A percentile compares a stretch with the other conserved stretches of the same genome.
These are phyloP conservation scores for Clarias magur DNA, from an alignment of 2,113 vertebrate species.

Conservation along the genomic window DNA sequence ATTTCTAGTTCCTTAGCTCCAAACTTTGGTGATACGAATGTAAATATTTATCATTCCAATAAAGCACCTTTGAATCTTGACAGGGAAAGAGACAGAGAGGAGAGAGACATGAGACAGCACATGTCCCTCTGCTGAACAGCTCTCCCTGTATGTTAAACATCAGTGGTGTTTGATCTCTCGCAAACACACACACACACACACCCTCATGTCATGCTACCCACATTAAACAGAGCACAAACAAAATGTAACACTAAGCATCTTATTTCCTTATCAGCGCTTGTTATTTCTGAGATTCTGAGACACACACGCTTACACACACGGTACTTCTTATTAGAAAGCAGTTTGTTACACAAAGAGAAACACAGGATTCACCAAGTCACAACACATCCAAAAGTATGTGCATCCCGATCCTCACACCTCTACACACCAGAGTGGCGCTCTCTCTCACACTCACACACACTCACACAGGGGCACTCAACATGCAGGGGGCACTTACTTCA, in stretches of 20 bases:
- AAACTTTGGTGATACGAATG: no score
- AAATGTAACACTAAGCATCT: not conserved
- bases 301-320: not conserved
- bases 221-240: slow-evolving; percentile 6
- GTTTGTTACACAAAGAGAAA: not conserved
- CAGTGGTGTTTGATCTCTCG: not conserved
- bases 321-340: not conserved
- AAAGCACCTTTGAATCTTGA: no score
- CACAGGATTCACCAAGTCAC: not conserved
- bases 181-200: slow-evolving; percentile 1
- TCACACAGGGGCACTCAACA: not conserved
- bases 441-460: no score
- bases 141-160: not conserved
- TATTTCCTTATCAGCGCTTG: not conserved
- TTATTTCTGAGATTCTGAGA: not conserved
- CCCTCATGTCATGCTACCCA: not conserved
- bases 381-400: not conserved
- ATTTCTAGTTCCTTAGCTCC: no score
- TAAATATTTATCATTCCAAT: no score
- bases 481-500: not conserved
- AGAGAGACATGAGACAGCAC: not conserved
- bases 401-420: not conserved
- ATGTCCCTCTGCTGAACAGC: not conserved
- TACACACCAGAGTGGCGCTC: not conserved
- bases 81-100: not conserved